phyloP scores from a whole-genome alignment of 2,113 vertebrate genomes.

The Nycticorax nycticorax region DNA sequence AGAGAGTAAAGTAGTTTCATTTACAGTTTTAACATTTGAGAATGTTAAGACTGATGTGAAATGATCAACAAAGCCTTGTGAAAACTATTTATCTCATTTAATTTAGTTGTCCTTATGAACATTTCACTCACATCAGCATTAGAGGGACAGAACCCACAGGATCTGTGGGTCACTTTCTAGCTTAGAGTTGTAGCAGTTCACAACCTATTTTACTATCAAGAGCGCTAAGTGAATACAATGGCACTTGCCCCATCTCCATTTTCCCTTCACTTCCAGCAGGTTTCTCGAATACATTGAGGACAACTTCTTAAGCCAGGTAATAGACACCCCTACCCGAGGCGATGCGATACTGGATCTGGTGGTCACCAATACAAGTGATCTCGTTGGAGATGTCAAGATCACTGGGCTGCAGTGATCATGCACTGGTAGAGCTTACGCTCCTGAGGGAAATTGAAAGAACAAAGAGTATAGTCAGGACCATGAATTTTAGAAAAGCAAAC shows the following conservation, averaged over 20 bases:
- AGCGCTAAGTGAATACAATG: background rate
- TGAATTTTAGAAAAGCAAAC: too few relatives aligned
- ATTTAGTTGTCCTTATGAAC: background rate
- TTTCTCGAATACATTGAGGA: too few relatives aligned
- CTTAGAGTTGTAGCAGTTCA: background rate
- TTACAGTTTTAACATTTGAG: background rate
- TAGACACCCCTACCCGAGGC: too few relatives aligned
- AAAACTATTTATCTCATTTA: background rate
- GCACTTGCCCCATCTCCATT: background rate
- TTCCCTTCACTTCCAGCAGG: background rate
- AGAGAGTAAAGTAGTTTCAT: background rate
- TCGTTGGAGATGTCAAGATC: too few relatives aligned
- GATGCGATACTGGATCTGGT: too few relatives aligned
- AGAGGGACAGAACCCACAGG: background rate
- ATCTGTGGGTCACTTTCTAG: background rate
- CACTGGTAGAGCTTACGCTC: too few relatives aligned
- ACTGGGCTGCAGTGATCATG: too few relatives aligned
- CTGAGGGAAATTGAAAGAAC: too few relatives aligned
- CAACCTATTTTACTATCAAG: background rate
- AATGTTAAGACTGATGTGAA: background rate
- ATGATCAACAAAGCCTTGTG: fast-evolving
- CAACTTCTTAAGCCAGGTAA: too few relatives aligned
- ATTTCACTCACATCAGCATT: fast-evolving
- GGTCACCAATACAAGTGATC: too few relatives aligned
- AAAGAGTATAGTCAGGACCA: too few relatives aligned